Evolutionary conservation across 2,797 vertebrate genomes (phyloP).

Genomic region (Sebastolobus altivelis): DNA sequence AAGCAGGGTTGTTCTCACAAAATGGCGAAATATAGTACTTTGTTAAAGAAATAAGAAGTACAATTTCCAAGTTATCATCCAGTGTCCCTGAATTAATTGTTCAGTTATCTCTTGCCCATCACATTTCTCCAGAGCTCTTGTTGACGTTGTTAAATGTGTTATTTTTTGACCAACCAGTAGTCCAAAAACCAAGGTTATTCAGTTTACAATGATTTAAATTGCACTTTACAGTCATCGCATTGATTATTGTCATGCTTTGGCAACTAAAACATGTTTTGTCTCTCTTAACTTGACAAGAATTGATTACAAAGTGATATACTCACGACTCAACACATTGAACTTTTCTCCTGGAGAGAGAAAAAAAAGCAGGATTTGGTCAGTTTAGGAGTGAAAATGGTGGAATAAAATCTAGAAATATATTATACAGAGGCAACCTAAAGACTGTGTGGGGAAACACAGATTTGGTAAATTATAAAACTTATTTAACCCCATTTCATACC

Average conservation of each 20-base stretch:
- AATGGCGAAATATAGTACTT: background rate
- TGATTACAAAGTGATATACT: conserved; percentile 30
- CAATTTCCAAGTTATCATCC: background rate
- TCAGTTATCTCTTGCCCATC: too few species aligned
- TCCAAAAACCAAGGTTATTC: too few species aligned
- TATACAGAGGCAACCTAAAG: background rate
- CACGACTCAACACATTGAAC: conserved; percentile 44
- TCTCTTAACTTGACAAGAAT: background rate
- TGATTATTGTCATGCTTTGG: background rate
- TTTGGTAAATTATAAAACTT: background rate
- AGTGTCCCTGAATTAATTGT: background rate
- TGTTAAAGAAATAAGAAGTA: background rate
- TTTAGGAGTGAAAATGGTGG: background rate
- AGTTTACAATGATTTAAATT: background rate
- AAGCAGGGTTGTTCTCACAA: background rate
- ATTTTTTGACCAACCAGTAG: too few species aligned
- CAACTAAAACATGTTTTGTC: background rate
- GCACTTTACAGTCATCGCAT: background rate
- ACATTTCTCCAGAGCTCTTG: too few species aligned
- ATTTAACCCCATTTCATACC: background rate
- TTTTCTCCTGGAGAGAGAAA: conserved; percentile 31
- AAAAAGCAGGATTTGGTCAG: background rate
- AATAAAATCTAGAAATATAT: background rate
- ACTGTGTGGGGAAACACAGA: background rate
- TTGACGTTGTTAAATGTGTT: too few species aligned